Conservation (phyloP, 64 coral and sea anemone genomes). For the Trachythela sp. region DNA sequence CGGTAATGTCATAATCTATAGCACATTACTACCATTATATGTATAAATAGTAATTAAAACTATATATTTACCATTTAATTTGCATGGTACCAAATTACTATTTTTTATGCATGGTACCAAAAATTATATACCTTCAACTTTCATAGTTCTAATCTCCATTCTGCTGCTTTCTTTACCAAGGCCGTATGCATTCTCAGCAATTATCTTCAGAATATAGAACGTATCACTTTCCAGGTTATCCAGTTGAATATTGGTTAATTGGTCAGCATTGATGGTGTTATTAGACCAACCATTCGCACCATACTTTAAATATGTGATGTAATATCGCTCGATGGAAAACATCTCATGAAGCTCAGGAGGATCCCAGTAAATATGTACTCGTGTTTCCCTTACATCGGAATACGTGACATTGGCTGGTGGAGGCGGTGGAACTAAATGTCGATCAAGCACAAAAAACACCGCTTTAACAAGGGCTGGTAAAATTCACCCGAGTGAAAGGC, state of each 20-base stretch:
- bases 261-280: not conserved
- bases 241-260: not conserved
- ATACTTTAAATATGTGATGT: not conserved
- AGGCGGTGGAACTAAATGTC: not conserved
- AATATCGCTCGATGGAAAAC: not conserved
- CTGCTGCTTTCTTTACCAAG: no score
- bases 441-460: not conserved
- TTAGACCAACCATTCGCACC: not conserved
- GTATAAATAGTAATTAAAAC: no score
- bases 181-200: no score
- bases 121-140: no score
- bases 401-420: not conserved
- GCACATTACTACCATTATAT: no score
- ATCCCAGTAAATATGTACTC: not conserved
- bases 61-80: no score
- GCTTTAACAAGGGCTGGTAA: not conserved
- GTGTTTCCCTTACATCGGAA: not conserved
- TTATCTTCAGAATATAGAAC: not conserved
- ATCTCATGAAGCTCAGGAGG: not conserved
- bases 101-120: no score
- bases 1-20: no score
- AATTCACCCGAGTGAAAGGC: no score
- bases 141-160: no score
- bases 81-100: no score
- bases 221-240: not conserved